Evolutionary conservation across 2,888 invertebrate genomes (phyloP).

Genomic region (Coenonympha glycerion): DNA sequence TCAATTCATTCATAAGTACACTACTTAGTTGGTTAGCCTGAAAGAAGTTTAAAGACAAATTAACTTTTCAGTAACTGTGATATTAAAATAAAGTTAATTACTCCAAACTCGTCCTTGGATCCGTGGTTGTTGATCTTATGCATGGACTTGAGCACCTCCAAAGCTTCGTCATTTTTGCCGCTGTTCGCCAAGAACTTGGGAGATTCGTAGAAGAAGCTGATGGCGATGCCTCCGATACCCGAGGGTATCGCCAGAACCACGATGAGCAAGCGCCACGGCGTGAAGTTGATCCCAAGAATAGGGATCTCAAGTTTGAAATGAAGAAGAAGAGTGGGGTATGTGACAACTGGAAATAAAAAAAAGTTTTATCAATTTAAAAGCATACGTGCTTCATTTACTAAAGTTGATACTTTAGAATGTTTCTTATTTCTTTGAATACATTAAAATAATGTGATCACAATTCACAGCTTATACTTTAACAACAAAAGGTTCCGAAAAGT

Average conservation of each 20-base stretch:
- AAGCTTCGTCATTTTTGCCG: conserved; percentile 77
- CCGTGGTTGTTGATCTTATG: conserved; percentile 49
- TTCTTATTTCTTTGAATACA: no score
- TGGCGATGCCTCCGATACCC: conserved; percentile 74
- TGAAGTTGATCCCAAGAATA: conserved; percentile 72
- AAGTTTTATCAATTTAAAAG: no score
- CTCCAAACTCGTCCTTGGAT: conserved; percentile 47
- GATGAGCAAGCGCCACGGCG: conserved; percentile 85
- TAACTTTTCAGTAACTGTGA: no score
- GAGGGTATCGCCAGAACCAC: conserved; percentile 61
- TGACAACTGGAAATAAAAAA: conserved; percentile 71
- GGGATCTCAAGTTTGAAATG: conserved; percentile 55
- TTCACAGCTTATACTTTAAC: no score
- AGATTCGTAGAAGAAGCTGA: conserved; percentile 82
- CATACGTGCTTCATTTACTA: no score
- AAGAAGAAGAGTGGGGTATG: conserved; percentile 79
- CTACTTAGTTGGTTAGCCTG: no score
- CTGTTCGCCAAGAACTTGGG: conserved; percentile 84
- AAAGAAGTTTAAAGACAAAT: no score
- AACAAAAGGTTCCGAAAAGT: no score
- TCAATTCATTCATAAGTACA: neutral
- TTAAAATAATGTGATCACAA: no score
- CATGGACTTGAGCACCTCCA: conserved; percentile 62
- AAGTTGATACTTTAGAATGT: no score
- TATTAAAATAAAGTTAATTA: conserved; percentile 28